Base-by-base conservation (phyloP, 1,140 invertebrate species). In the Oscheius sp. region DNA sequence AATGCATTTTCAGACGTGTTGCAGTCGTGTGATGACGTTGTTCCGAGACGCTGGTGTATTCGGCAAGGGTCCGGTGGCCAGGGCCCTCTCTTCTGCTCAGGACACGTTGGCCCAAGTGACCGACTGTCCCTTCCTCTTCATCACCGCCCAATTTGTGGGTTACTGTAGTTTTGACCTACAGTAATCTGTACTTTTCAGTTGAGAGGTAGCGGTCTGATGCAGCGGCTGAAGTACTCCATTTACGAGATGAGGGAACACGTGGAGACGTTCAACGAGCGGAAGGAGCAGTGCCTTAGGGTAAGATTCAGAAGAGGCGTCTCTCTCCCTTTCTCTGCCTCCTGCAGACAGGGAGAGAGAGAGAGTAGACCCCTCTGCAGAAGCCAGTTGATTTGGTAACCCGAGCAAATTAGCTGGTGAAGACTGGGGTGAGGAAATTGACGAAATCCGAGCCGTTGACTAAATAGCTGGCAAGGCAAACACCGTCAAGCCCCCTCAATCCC, bases 191-290 rank as follows among this genome's bases (percentile, higher is more conserved):
- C n/a, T 52, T 81, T 85, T 62, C 78, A 87, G 86, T 63, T 71
- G 88, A 90, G 73, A 78, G 87, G 58, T 88, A 89, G 83, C 88
- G 89, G 80, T 83, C 87, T 74, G 7, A 77, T 87, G 3, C 93
- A 96, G 84, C 89, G 90, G 0, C 88, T 95, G 36, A 89, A 92
- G 32, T 96, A 93, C 85, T 91, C 91, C 68, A 90, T 96, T 81
- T 86, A 97, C n/a, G 93, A 96, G 83, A 90, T 97, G 45, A 92
- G 94, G 78, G 94, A 97, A 84, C 94, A 96, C 86, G 88, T 94
- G 76, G 94, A 97, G 83, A 96, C 93, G 0, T 95, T 93, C 82
- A 90, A 93, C 74, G 93, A 96, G 85, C 90, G 92, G 70, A 91
- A 92, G 77, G 93, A 96, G 82, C 92, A 94, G 79, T 91, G 91